Conservation (phyloP, 2,888 invertebrate genomes). For the Ditula angustiorana region DNA sequence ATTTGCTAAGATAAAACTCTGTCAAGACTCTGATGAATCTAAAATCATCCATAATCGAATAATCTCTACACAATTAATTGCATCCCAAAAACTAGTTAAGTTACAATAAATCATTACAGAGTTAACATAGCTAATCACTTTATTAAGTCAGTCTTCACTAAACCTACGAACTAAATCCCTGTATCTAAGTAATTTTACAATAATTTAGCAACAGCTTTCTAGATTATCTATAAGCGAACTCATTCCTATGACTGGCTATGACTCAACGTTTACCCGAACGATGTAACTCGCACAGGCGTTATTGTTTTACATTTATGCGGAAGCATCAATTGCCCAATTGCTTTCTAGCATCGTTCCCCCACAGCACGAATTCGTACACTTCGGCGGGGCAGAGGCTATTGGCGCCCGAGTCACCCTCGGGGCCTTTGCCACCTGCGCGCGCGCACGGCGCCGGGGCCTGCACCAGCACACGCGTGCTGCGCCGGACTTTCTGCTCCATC, state of each 20-base stretch:
- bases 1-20: too few relatives aligned
- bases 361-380: slow-evolving; percentile 46
- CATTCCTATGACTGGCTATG: too few relatives aligned
- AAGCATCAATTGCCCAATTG: not conserved
- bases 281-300: too few relatives aligned
- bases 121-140: too few relatives aligned
- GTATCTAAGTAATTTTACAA: not conserved
- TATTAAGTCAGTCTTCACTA: not conserved
- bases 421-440: not conserved
- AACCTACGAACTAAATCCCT: not conserved
- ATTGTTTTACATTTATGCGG: not conserved
- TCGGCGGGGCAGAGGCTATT: slow-evolving; percentile 30
- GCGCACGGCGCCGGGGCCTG: slow-evolving; percentile 32
- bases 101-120: too few relatives aligned
- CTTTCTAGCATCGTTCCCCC: slow-evolving; percentile 26
- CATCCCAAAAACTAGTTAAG: too few relatives aligned
- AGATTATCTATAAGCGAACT: too few relatives aligned
- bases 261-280: too few relatives aligned
- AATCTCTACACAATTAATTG: too few relatives aligned
- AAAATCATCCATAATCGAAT: too few relatives aligned
- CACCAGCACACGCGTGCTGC: slow-evolving; percentile 42
- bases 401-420: not conserved
- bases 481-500: not conserved
- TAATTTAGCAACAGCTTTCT: too few relatives aligned
- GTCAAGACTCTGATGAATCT: too few relatives aligned